A percentile compares a stretch with the other conserved stretches of the same genome.
Evolutionary conservation across 2,888 invertebrate species (phyloP).

Genomic region (Phyllotreta striolata): DNA sequence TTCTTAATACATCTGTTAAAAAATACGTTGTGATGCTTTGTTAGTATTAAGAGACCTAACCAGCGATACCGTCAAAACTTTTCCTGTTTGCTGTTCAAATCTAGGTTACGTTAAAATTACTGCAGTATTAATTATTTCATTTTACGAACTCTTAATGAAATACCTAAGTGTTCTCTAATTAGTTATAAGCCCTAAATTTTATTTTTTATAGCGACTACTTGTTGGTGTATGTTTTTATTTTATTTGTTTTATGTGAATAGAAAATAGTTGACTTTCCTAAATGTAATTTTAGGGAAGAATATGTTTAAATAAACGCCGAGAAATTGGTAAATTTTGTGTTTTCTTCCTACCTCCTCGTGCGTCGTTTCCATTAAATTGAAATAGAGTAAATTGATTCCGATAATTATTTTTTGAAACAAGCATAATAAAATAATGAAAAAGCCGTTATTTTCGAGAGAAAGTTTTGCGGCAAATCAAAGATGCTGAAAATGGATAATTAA

Average conservation of each 20-base stretch:
- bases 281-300: constrained; percentile 19
- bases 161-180: constrained; percentile 13
- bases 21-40: constrained; percentile 14
- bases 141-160: not conserved
- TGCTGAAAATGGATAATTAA: too few relatives aligned
- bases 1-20: constrained; percentile 12
- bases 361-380: too few relatives aligned
- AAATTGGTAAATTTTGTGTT: not conserved
- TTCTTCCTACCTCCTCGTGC: not conserved
- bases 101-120: constrained; percentile 8
- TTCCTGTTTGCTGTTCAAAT: constrained; percentile 4
- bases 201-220: constrained; percentile 18
- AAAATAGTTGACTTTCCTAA: constrained; percentile 21
- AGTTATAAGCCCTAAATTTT: constrained; percentile 8
- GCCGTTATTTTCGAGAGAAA: too few relatives aligned
- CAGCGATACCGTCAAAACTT: not conserved
- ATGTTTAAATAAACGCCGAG: constrained; percentile 19
- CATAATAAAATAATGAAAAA: too few relatives aligned
- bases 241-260: constrained; percentile 21
- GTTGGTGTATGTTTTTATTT: constrained; percentile 20
- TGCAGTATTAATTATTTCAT: constrained; percentile 12
- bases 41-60: constrained; percentile 8
- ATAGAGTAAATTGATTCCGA: too few relatives aligned
- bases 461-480: too few relatives aligned
- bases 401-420: too few relatives aligned